Base-by-base conservation (phyloP, 2,113 vertebrate genomes). In the Tricholaema leucomelas region DNA sequence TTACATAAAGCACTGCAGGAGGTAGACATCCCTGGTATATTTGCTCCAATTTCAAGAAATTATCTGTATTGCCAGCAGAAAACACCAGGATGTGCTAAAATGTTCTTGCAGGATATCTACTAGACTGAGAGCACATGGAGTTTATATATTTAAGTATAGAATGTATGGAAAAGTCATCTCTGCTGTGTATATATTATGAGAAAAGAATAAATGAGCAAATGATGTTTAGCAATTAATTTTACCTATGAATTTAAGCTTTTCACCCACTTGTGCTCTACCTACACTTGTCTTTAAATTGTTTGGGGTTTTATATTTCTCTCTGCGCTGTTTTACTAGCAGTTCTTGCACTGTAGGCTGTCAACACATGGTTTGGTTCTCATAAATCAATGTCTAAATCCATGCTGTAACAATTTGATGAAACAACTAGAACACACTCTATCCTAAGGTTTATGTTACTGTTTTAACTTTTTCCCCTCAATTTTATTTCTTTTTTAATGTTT, bases 1-100 rank as follows among this genome's bases (percentile, higher is more conserved):
- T 79, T 94, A 85, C 71, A 55, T 74, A 78, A 69, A 31, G 13
- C 27, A 73, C 64, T 86, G 85, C 72, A 90, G 81, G 81, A 88
- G 71, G 58, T 60, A 79, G 27, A 50, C 64, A 77, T 33, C 42
- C 56, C 81, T 59, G n/a, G 35, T 79, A 54, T 28, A 86, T 38
- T 87, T 5, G 4, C 54, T 92, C 63, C 69, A 69, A 7, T 87
- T 85, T 90, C 64, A 80, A 74, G 24, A 92, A 88, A 91, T 78
- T 90, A 77, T 90, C 64, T 71, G 30, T 82, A 71, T 59, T 40
- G 36, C 25, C 12, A 60, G 50, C 31, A 86, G 56, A 87, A 95
- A 96, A 85, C 78, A 75, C 63, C 50, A 15, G 44, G 83, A 88
- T 60, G 38, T 30, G 19, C 14, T 25, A 77, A 77, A 93, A 67